Evolutionary conservation across 2,888 invertebrate genomes (phyloP).

Genomic region (Aproaerema taeniolella): DNA sequence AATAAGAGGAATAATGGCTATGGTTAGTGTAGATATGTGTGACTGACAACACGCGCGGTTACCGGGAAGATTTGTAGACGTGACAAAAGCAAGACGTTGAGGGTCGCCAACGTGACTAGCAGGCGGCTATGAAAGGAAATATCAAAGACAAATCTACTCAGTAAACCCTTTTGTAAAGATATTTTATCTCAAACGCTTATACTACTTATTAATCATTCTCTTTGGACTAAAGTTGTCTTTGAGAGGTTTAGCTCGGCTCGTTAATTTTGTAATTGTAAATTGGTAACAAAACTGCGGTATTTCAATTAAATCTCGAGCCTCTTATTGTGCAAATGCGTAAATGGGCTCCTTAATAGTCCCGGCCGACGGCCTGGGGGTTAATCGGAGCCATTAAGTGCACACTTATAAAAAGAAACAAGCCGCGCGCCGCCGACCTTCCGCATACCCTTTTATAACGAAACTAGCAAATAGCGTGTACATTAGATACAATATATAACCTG

Average conservation of each 20-base stretch:
- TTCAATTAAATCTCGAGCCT: constrained; percentile 6
- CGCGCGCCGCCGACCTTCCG: background rate
- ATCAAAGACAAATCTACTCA: constrained; percentile 9
- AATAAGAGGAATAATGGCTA: no score
- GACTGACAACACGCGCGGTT: constrained; percentile 3
- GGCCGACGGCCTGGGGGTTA: constrained; percentile 7
- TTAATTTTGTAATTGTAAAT: constrained; percentile 8
- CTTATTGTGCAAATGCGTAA: constrained; percentile 6
- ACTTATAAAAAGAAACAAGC: constrained; percentile 2
- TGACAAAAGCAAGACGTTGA: constrained; percentile 10
- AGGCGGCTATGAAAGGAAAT: constrained; percentile 11
- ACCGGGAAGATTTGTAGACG: constrained; percentile 9
- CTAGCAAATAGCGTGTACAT: constrained; percentile 42
- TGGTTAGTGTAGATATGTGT: no score
- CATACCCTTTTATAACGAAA: constrained; percentile 9
- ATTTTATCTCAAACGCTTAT: constrained; percentile 5
- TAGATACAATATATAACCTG: constrained; percentile 51
- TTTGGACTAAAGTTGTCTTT: constrained; percentile 5
- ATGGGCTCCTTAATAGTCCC: constrained; percentile 3
- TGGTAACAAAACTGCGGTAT: background rate
- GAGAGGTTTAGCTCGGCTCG: constrained; percentile 8
- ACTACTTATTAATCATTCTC: constrained; percentile 9
- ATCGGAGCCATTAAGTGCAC: constrained; percentile 10
- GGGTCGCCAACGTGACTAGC: constrained; percentile 8
- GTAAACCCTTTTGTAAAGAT: constrained; percentile 10